Conservation (phyloP, 2,797 vertebrate genomes). For the Microctenopoma steveboyesi region DNA sequence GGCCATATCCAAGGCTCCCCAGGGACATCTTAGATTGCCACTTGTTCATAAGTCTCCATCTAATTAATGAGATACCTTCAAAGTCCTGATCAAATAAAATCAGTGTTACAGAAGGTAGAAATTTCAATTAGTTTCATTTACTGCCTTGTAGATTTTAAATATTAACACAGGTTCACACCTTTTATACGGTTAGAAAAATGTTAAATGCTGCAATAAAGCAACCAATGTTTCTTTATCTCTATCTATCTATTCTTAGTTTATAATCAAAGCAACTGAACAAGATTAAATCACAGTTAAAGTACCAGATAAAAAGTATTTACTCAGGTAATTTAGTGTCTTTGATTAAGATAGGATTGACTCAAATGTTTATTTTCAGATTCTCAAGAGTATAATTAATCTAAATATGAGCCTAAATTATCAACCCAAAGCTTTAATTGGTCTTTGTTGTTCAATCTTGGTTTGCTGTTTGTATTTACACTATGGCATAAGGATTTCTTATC, state of each 20-base stretch:
- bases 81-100: neutral
- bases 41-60: neutral
- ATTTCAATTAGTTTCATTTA: neutral
- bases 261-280: slow-evolving; percentile 22
- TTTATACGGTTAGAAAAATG: slow-evolving; percentile 3
- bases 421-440: slow-evolving; percentile 69
- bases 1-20: neutral
- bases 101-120: neutral
- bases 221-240: slow-evolving; percentile 9
- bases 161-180: slow-evolving; percentile 4
- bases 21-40: neutral
- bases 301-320: slow-evolving; percentile 61
- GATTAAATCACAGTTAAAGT: slow-evolving; percentile 54
- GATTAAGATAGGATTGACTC: slow-evolving; percentile 64
- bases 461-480: slow-evolving; percentile 73
- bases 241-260: slow-evolving; percentile 26
- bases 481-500: slow-evolving; percentile 75
- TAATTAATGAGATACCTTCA: neutral
- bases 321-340: slow-evolving; percentile 67
- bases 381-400: slow-evolving; percentile 72
- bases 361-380: slow-evolving; percentile 68
- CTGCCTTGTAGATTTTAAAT: neutral
- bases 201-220: slow-evolving; percentile 11
- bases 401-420: slow-evolving; percentile 72
- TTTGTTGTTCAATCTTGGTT: slow-evolving; percentile 74